Evolutionary conservation across 2,113 vertebrate genomes (phyloP).

Genomic region (Cisticola juncidis): DNA sequence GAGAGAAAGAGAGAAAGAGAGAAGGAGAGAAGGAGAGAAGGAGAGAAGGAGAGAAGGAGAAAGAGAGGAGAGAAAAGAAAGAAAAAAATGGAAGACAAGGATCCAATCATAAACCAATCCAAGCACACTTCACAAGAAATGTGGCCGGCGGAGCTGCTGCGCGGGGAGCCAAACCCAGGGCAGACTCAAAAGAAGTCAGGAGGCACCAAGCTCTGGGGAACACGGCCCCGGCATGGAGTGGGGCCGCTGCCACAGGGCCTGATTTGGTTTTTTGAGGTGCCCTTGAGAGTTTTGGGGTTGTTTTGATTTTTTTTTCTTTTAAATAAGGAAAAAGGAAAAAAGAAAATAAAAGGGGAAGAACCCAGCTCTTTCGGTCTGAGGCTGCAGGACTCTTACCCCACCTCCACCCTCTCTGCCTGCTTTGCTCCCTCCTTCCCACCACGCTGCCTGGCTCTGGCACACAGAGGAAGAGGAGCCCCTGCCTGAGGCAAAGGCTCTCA

Average conservation of each 20-base stretch:
- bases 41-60: neutral
- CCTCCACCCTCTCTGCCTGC: constrained; percentile 46
- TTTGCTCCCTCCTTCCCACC: neutral
- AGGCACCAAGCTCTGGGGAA: constrained; percentile 21
- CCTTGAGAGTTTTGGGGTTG: constrained; percentile 27
- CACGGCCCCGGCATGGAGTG: neutral
- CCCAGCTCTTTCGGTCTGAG: constrained; percentile 82
- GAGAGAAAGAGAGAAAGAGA: neutral
- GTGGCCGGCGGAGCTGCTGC: constrained; percentile 78
- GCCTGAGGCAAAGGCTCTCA: neutral
- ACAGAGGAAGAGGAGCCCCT: neutral
- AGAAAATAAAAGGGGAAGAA: constrained; percentile 66
- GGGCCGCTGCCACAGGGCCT: neutral
- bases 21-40: no score
- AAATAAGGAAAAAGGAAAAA: neutral
- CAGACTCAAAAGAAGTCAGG: constrained; percentile 65
- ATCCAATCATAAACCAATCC: constrained; percentile 67
- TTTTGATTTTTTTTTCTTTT: neutral
- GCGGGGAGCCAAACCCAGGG: constrained; percentile 77
- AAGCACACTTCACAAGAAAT: constrained; percentile 77
- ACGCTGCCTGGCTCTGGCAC: neutral
- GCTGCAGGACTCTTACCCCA: constrained; percentile 68
- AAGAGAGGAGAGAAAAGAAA: no score
- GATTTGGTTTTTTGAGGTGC: constrained; percentile 25
- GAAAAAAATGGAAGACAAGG: constrained; percentile 22